phyloP scores from a whole-genome alignment of 2,888 invertebrate species.

The Arrhopalites spinosus region DNA sequence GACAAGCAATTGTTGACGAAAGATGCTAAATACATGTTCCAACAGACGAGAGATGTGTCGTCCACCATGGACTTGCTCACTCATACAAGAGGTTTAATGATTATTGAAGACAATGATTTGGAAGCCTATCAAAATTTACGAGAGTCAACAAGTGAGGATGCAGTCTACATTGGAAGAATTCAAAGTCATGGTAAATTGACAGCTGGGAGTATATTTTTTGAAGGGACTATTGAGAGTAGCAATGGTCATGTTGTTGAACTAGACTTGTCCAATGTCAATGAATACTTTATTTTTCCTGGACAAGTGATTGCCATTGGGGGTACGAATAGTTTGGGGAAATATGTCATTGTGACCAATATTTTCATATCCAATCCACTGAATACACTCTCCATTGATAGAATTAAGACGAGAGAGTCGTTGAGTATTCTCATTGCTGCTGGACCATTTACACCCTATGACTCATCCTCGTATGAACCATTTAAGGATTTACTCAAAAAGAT shows the following conservation, averaged over 20 bases:
- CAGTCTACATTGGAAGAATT: constrained; percentile 71
- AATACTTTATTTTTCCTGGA: constrained; percentile 77
- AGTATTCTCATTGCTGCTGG: constrained; percentile 67
- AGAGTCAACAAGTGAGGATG: constrained; percentile 59
- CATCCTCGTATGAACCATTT: constrained; percentile 78
- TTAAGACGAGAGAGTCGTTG: constrained; percentile 33
- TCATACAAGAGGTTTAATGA: constrained; percentile 58
- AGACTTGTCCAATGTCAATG: constrained; percentile 64
- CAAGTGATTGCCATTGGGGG: constrained; percentile 78
- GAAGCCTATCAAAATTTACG: constrained; percentile 58
- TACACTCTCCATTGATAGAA: constrained; percentile 60
- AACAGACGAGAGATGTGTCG: constrained; percentile 62
- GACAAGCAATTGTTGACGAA: neutral
- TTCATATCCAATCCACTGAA: constrained; percentile 64
- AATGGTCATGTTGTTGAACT: constrained; percentile 59
- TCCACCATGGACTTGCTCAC: constrained; percentile 60
- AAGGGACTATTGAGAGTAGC: constrained; percentile 66
- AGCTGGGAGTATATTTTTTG: constrained; percentile 71
- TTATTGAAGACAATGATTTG: constrained; percentile 58
- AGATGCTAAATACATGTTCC: constrained; percentile 63
- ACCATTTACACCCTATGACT: constrained; percentile 79
- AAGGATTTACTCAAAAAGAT: constrained; percentile 75
- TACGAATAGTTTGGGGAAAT: constrained; percentile 71
- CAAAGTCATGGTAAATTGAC: constrained; percentile 78
- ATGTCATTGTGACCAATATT: constrained; percentile 71